phyloP scores from a whole-genome alignment of 2,113 vertebrate genomes.

The Dicrurus megarhynchus region DNA sequence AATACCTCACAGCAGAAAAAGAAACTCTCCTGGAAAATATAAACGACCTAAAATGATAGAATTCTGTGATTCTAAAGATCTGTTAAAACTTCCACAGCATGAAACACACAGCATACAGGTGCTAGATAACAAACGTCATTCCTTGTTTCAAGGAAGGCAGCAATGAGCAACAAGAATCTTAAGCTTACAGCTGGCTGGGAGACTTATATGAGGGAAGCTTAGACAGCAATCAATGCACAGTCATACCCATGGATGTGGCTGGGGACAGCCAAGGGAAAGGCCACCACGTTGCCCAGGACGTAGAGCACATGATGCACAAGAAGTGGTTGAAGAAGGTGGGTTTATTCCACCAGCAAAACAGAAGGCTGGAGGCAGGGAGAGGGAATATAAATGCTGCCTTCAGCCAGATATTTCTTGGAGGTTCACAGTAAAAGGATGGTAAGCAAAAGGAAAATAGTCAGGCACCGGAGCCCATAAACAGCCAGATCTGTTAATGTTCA shows the following conservation, averaged over 20 bases:
- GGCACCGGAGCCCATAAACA: fast-evolving
- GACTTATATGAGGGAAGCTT: not conserved
- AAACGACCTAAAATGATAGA: not conserved
- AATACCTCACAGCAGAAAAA: not conserved
- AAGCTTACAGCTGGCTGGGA: not conserved
- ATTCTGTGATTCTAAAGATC: not conserved
- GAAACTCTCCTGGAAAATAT: not conserved
- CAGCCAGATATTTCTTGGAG: not conserved
- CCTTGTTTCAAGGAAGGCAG: not conserved
- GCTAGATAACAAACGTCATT: not conserved
- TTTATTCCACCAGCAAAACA: not conserved
- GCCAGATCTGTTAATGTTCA: not conserved
- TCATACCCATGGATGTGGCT: not conserved
- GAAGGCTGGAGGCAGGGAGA: not conserved
- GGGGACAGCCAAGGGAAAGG: not conserved
- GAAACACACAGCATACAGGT: not conserved
- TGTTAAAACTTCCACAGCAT: not conserved
- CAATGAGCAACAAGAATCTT: not conserved
- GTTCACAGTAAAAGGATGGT: not conserved
- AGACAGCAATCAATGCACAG: not conserved
- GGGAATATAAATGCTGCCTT: not conserved
- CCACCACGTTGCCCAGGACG: not conserved
- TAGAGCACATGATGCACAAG: not conserved
- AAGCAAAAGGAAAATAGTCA: not conserved
- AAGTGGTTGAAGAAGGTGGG: not conserved